Base-by-base conservation (phyloP, 2,888 invertebrate species). In the Amphipyra berbera region DNA sequence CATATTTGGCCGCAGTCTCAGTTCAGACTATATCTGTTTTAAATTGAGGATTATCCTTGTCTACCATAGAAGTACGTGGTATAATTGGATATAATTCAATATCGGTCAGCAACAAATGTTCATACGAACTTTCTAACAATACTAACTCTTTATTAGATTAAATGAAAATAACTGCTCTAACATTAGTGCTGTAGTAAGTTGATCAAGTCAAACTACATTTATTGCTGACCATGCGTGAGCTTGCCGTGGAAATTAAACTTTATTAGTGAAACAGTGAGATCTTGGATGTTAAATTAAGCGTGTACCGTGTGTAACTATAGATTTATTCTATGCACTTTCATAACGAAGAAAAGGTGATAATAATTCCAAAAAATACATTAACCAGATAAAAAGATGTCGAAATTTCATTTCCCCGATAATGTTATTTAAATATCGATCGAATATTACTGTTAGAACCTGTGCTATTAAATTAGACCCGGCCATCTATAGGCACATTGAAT, bases 1-100 rank as follows among this genome's bases (percentile, higher is more conserved):
- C 64, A 63, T 49, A 3, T 63, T 48, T 38, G 52, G 21, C 56
- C 41, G 1, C 38, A 21, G 15, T 6, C 14, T 12, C 15, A 30
- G 6, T 14, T 21, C 38, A 12, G 12, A 41, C 3, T 10, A 1
- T 14, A 58, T 52, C 46, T 50, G 41, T 63, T 71, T 64, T 48
- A 71, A 67, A 64, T 56, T 57, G 40, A 50, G 42, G n/a, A 45
- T 76, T 74, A 73, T 77, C 59, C 76, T 70, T 76, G 68, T 76
- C 63, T 75, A 66, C n/a, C 68, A 78, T 9, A 77, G 65, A 73
- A 74, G 48, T 61, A 76, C 64, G 54, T 62, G 49, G 59, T 66
- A 54, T 69, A 54, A 67, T 75, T 56, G 63, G 49, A 76, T 78
- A 59, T 61, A 76, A 76, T 73, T 64, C 66, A 66, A 61, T 58